These are phyloP conservation scores for Triops cancriformis DNA, from an alignment of 1,140 invertebrate genomes.

Conservation along the genomic window DNA sequence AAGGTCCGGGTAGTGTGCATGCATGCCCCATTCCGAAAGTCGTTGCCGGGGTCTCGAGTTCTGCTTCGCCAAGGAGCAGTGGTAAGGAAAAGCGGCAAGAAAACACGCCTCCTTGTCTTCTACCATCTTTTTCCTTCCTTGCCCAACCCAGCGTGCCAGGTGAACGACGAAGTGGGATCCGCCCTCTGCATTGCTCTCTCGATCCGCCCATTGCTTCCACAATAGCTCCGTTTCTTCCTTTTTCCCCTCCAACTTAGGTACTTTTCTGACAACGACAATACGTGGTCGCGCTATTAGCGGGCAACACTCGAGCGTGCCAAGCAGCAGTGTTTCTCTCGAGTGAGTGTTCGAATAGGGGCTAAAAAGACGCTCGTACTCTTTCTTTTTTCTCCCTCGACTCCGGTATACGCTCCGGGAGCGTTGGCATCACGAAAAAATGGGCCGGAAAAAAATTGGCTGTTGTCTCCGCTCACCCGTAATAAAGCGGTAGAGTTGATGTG, in stretches of 20 bases:
- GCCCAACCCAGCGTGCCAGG: background rate
- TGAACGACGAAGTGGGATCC: background rate
- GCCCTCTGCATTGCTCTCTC: background rate
- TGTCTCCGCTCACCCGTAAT: constrained; percentile 9
- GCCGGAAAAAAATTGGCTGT: background rate
- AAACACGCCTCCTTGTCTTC: background rate
- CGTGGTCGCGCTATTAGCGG: constrained; percentile 8
- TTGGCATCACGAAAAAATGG: background rate
- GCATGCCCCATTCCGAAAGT: background rate
- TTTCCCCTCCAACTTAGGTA: background rate
- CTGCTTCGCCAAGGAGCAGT: background rate
- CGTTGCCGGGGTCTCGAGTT: background rate
- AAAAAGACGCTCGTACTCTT: background rate
- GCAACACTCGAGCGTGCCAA: constrained; percentile 12
- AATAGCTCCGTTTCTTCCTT: background rate
- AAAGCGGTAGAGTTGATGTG: constrained; percentile 13
- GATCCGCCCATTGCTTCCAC: background rate
- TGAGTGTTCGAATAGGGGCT: constrained; percentile 1
- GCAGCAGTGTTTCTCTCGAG: background rate
- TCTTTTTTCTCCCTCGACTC: background rate
- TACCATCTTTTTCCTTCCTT: background rate
- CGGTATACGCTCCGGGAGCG: background rate
- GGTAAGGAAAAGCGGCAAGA: background rate
- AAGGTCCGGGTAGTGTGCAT: background rate
- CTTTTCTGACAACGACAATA: constrained; percentile 4